Conservation (phyloP, 2,888 invertebrate genomes). For the Diaprepes abbreviatus region DNA sequence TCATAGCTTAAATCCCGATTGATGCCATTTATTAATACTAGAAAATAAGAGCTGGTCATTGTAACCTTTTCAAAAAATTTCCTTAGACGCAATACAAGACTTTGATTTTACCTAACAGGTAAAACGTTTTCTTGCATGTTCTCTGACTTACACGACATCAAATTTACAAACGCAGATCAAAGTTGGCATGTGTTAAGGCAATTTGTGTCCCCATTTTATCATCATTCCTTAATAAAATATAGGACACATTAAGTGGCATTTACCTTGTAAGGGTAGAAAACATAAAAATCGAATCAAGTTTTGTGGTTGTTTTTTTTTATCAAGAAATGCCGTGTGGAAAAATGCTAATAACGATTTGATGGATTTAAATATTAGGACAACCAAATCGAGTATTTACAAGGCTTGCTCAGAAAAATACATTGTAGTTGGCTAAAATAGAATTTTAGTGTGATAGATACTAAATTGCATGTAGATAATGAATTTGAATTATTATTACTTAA, state of each 20-base stretch:
- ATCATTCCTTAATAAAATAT: conserved; percentile 34
- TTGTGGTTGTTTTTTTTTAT: not conserved
- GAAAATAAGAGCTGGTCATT: no score
- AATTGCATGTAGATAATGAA: no score
- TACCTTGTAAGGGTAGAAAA: conserved; percentile 12
- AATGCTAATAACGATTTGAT: conserved; percentile 12
- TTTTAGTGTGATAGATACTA: no score
- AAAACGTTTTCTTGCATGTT: conserved; percentile 54
- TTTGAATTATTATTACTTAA: no score
- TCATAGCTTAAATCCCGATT: no score
- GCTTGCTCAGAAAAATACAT: not conserved
- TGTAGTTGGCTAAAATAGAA: no score
- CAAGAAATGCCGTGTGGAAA: conserved; percentile 1
- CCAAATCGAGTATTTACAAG: not conserved
- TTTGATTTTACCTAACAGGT: conserved; percentile 49
- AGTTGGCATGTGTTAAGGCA: conserved; percentile 43
- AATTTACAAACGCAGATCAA: conserved; percentile 34
- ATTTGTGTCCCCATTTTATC: conserved; percentile 43
- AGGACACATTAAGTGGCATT: conserved; percentile 15
- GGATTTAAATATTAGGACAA: conserved; percentile 11
- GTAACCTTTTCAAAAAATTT: no score
- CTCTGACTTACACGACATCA: conserved; percentile 29
- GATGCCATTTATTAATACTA: no score
- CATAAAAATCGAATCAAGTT: conserved; percentile 11
- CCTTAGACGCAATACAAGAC: no score